Conservation (phyloP, 2,888 invertebrate species). For the Heliconius cydno region DNA sequence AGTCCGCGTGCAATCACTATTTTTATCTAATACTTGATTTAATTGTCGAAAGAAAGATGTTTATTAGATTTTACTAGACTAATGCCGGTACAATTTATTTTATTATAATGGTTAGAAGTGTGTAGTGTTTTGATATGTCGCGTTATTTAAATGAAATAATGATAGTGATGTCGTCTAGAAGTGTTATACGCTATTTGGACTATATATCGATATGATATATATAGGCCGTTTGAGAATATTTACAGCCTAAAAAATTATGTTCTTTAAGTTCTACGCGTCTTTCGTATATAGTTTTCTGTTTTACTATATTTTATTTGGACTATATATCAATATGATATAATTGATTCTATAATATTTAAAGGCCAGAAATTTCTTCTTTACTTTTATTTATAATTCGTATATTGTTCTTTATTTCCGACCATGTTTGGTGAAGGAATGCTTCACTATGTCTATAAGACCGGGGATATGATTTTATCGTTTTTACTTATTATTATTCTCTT, state of each 20-base stretch:
- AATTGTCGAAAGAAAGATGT: not conserved
- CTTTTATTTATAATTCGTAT: not conserved
- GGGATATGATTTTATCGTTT: not conserved
- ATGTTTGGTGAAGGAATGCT: not conserved
- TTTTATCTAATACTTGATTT: not conserved
- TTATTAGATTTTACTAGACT: not conserved
- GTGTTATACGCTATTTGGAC: not conserved
- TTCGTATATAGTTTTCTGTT: not conserved
- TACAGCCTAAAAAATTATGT: not conserved
- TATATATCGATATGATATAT: conserved; percentile 8
- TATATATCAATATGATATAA: not conserved
- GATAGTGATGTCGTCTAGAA: not conserved
- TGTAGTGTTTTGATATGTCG: conserved; percentile 14
- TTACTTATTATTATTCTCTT: not conserved
- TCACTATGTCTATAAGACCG: not conserved
- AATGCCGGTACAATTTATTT: conserved; percentile 4
- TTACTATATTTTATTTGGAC: not conserved
- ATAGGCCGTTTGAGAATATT: not conserved
- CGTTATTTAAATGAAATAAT: not conserved
- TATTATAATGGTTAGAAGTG: not conserved
- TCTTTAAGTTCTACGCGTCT: not conserved
- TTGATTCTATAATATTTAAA: not conserved
- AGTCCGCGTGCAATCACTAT: conserved; percentile 15
- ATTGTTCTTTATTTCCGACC: not conserved
- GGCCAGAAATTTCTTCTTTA: not conserved